Conservation (phyloP, 2,113 vertebrate species). For the Meriones unguiculatus region DNA sequence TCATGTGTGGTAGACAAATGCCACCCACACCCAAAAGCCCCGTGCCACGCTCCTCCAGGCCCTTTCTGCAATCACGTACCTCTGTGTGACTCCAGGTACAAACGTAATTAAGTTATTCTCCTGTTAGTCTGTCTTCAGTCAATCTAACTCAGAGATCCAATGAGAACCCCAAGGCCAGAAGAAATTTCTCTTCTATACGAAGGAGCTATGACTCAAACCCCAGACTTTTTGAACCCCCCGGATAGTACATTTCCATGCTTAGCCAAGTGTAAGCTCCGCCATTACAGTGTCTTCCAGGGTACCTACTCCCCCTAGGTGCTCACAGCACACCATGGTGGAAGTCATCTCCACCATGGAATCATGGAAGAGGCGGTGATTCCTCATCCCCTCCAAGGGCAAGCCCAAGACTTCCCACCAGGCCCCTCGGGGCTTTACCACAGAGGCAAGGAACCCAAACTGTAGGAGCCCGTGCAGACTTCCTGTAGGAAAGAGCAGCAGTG, state of each 20-base stretch:
- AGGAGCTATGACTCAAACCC: neutral
- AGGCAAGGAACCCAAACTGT: neutral
- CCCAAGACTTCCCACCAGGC: neutral
- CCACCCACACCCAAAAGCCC: no score
- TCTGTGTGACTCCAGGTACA: neutral
- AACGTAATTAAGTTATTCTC: neutral
- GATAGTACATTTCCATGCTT: neutral
- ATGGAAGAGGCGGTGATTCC: neutral
- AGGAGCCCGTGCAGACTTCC: neutral
- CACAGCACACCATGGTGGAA: neutral
- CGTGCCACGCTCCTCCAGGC: neutral
- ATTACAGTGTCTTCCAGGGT: neutral
- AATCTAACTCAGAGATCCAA: neutral
- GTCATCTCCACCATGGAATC: no score
- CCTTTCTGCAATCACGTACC: neutral
- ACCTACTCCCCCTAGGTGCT: no score
- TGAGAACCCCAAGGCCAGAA: neutral
- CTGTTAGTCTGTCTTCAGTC: neutral
- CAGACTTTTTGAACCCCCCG: neutral
- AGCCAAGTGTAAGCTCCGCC: neutral
- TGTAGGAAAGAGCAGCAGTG: neutral
- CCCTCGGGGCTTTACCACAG: neutral
- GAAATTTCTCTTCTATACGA: neutral
- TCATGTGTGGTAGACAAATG: neutral
- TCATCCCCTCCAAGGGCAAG: neutral